These are phyloP conservation scores for Pelecanoides urinatrix DNA, from an alignment of 2,113 vertebrate genomes.

Conservation along the genomic window DNA sequence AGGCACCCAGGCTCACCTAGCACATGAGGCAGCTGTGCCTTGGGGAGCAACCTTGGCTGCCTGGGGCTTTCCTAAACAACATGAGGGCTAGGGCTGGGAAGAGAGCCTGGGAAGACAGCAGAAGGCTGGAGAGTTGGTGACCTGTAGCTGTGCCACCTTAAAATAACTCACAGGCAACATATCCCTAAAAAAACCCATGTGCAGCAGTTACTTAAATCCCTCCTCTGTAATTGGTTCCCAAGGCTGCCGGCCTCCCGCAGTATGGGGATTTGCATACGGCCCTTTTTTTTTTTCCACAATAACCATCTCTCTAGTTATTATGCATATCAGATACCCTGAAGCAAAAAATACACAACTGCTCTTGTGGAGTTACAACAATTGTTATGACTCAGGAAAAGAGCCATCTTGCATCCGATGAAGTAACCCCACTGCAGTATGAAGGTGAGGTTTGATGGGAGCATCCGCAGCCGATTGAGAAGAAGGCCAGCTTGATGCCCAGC, in stretches of 20 bases:
- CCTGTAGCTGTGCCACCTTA: not conserved
- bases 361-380: not conserved
- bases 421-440: not conserved
- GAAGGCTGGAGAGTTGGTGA: not conserved
- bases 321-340: not conserved
- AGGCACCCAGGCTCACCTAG: not conserved
- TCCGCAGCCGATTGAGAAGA: not conserved
- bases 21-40: not conserved
- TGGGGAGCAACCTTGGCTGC: not conserved
- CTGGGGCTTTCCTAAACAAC: not conserved
- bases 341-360: not conserved
- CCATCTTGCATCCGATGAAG: not conserved
- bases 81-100: not conserved
- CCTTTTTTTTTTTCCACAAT: not conserved
- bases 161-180: not conserved
- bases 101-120: not conserved
- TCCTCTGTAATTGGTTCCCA: not conserved
- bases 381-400: not conserved
- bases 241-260: not conserved
- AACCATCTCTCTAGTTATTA: not conserved
- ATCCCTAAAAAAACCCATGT: not conserved
- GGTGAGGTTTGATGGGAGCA: conserved; percentile 13
- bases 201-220: not conserved
- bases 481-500: not conserved
- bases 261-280: not conserved